Percentiles rank a stretch among this genome's conserved stretches.
phyloP scores from a whole-genome alignment of 2,888 invertebrate species.

The Drosophila prostipennis region DNA sequence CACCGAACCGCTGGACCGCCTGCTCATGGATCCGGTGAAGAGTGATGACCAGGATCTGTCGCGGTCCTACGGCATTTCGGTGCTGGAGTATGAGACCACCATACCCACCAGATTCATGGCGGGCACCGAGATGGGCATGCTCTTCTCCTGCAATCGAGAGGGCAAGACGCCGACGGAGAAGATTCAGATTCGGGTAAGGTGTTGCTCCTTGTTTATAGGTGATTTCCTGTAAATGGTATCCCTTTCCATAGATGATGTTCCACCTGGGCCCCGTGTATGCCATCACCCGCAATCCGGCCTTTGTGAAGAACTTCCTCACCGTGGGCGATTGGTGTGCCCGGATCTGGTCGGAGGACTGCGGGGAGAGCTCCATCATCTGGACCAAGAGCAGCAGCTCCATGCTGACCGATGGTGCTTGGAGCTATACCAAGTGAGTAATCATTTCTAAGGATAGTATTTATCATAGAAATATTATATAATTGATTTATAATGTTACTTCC shows the following conservation, averaged over 20 bases:
- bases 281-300: conserved; percentile 95
- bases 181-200: conserved; percentile 86
- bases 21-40: conserved; percentile 88
- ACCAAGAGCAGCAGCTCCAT: conserved; percentile 90
- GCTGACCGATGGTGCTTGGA: conserved; percentile 94
- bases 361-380: conserved; percentile 97
- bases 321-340: conserved; percentile 97
- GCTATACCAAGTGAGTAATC: conserved; percentile 89
- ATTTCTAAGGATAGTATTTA: too few species aligned
- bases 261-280: conserved; percentile 95
- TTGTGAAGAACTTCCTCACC: conserved; percentile 96
- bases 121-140: conserved; percentile 88
- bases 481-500: not conserved
- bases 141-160: conserved; percentile 88
- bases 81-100: conserved; percentile 92
- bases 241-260: conserved; percentile 85
- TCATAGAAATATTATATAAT: too few species aligned
- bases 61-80: conserved; percentile 89
- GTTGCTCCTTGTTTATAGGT: too few species aligned
- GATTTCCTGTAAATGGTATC: too few species aligned
- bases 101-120: conserved; percentile 94
- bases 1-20: conserved; percentile 88
- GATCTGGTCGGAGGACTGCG: conserved; percentile 98
- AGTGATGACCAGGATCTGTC: conserved; percentile 88
- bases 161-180: conserved; percentile 92